Percentiles rank a stretch among this genome's conserved stretches.
Evolutionary conservation across 2,888 invertebrate genomes (phyloP).

Genomic region (Pollenia amentaria): DNA sequence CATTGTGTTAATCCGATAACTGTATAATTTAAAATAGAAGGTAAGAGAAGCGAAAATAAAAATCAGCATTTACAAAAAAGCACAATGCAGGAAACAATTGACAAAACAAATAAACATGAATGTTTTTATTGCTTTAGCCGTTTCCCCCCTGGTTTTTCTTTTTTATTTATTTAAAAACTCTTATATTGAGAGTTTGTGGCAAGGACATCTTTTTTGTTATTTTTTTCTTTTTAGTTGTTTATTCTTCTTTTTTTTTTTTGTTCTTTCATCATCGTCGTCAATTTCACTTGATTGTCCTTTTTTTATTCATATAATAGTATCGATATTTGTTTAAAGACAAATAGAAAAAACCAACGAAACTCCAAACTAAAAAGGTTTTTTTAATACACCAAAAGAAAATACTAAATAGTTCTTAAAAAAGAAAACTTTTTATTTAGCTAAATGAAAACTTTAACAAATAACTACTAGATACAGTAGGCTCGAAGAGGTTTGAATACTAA

Average conservation of each 20-base stretch:
- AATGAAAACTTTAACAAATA: conserved; percentile 11
- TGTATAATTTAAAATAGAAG: conserved; percentile 58
- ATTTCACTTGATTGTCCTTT: conserved; percentile 64
- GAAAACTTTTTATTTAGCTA: conserved; percentile 15
- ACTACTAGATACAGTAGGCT: not conserved
- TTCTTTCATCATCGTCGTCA: conserved; percentile 14
- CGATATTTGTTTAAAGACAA: conserved; percentile 46
- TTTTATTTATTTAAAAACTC: conserved; percentile 31
- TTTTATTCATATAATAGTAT: conserved; percentile 38
- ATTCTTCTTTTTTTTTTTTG: conserved; percentile 15
- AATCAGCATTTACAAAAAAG: conserved; percentile 2
- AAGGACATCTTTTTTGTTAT: conserved; percentile 11
- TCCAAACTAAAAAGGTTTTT: conserved; percentile 25
- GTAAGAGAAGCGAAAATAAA: conserved; percentile 31
- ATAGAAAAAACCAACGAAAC: conserved; percentile 12
- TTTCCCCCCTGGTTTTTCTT: not conserved
- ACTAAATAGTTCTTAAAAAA: conserved; percentile 31
- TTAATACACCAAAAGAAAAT: not conserved
- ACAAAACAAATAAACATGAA: conserved; percentile 69
- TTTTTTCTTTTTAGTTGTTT: not conserved
- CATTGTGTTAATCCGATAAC: conserved; percentile 72
- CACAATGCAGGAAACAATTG: conserved; percentile 57
- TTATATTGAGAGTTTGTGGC: not conserved
- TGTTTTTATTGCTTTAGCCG: conserved; percentile 18
- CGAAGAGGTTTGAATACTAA: not conserved